Base-by-base conservation (phyloP, 2,888 invertebrate genomes). In the Drosophila siamana region DNA sequence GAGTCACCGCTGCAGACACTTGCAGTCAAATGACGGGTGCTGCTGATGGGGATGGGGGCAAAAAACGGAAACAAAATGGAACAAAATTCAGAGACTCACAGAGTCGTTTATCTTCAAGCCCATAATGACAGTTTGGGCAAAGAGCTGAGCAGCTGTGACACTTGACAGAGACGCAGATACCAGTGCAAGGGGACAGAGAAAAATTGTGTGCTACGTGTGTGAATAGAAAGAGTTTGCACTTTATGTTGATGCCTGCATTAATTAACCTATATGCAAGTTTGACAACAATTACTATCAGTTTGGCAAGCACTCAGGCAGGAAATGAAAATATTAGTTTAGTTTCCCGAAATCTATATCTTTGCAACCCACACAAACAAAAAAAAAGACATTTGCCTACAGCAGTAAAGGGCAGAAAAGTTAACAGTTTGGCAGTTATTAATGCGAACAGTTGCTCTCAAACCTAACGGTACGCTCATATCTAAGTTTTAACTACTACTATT, bases 21-120 rank as follows among this genome's bases (percentile, higher is more conserved):
- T 69, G 65, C 60, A 71, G 28, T 28, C 15, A 46, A 54, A 36
- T 28, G 15, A 36, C 8, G 22, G 22, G 28, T 11, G 15, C 26
- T 26, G 26, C 5, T 4, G 4, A 59, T 36, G 36, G 36, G 16
- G 26, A 30, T 46, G 19, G 15, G 9, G 1, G 22, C 41, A 55
- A 50, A 24, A 24, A 55, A 54, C 36, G 46, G 41, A 65, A 56
- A 63, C 46, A 71, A 60, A 70, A 44, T 64, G 55, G 59, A 38
- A 69, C 62, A 67, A 65, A 78, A 75, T 76, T 75, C 72, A 60
- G 44, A 38, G 61, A 44, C 44, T 64, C 76, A 52, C 70, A 80
- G 76, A 88, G 87, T 85, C 89, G 88, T 85, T 85, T 85, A 85
- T 88, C 85, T 88, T 85, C 64, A 69, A 73, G 89, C 85, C 85